Evolutionary conservation across 2,113 vertebrate genomes (phyloP), one percentile per base, ranked within the genome.

Genomic region (Peucedramus taeniatus): DNA sequence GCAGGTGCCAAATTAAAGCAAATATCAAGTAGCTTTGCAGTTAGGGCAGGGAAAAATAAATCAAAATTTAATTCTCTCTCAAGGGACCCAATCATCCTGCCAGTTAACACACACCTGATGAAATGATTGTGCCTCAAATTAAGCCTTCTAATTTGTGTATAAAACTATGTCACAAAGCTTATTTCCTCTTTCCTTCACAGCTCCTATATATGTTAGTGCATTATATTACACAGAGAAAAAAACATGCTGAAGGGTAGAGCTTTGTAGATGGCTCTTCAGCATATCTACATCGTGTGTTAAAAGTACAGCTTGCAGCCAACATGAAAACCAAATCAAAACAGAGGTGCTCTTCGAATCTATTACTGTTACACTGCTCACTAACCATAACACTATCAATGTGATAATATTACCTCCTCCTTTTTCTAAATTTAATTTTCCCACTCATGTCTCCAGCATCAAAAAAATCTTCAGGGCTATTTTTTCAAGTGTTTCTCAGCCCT

Each of bases 91-190:
- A 68, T 89, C 92, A 94, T 75, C 65, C 60, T 78, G 53, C 26
- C 86, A 94, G 53, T 83, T 92, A 81, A 89, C 56, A 94, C 47
- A 74, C 37, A 94, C 72, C 80, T 92, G 88, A 90, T 84, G 44
- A 92, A 89, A 92, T 92, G 76, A 94, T 90, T 83, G 37, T 64
- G 37, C 85, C 37, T 90, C 92, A 87, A 86, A 91, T 94, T 92
- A 96, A 86, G 49, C 61, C 27, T 89, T 53, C 65, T 86, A 89
- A 96, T 94, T 94, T 93, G 84, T 95, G 42, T 78, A 86, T 81
- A 71, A 91, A 97, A 91, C 44, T 91, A 39, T 49, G 90, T 88
- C 89, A 87, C 66, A 88, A 87, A 87, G 70, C 45, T 81, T 47
- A 72, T 90, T 91, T 83, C 42, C 51, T 75, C 33, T 69, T 77